Evolutionary conservation across 2,888 invertebrate species (phyloP), one percentile per base, ranked within the genome.

Genomic region (Lithodes maja): DNA sequence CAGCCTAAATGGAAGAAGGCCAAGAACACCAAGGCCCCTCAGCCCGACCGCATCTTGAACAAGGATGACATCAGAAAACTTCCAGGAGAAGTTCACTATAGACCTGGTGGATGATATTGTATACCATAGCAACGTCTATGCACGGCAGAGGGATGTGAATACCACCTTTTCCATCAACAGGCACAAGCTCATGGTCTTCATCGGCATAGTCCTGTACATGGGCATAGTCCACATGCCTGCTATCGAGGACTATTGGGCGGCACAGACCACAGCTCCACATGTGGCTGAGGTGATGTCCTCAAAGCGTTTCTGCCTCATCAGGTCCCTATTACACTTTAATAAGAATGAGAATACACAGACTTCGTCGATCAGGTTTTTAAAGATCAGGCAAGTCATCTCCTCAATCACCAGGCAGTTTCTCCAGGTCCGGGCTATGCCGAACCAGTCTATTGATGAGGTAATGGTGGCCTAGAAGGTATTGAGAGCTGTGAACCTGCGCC

Each of bases 401-500:
- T 69, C 61, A 71, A 53, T 90, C 17, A 90, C 80, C n/a, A 84
- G 55, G 75, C 74, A 80, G 17, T 80, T 80, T n/a, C 77, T 82
- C 77, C 78, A 85, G 54, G 89, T 89, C 12, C 1, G n/a, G 17
- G 83, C 79, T n/a, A 83, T 81, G 15, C 84, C 79, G 53, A 80
- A 54, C 49, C 86, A 83, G 80, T 79, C 79, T 3, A 54, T 87
- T 2, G 74, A 90, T 87, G 83, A 90, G 61, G 86, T 87, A 50
- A 90, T 89, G 81, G 85, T 89, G 15, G 69, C 75, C 2, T 89
- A 81, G 77, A 89, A 89, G 54, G 86, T 81, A 7, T 84, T 79
- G 7, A 83, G 82, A 54, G 83, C 78, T 3, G 83, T 77, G 33
- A 82, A 54, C 55, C 53, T 86, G 17, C 74, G 68, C 52, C 79